Evolutionary conservation across 2,888 invertebrate genomes (phyloP), one percentile per base, ranked within the genome.

Genomic region (Pardosa pseudoannulata): DNA sequence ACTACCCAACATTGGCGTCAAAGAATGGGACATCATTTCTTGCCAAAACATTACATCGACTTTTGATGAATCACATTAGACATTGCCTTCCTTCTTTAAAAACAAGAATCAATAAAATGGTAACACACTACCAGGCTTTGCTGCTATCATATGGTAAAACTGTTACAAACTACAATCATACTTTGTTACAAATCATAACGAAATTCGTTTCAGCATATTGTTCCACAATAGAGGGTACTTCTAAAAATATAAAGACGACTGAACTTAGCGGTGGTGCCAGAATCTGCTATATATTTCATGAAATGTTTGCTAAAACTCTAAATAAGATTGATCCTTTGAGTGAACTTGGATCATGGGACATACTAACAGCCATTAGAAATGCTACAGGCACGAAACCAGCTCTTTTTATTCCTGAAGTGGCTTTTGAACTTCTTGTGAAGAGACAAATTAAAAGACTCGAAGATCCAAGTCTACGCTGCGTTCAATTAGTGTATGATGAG

Each of bases 221-320:
- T 91, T 95, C 96, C 2, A 99, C 99, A 0, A 99, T 99, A 89
- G 99, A 99, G 90, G 99, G 99, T 62, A 99, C 99, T 0, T 95
- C 99, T 0, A 94, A 97, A 87, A 98, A 99, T 90, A 99, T 99
- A 88, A 99, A 99, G 92, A 99, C 99, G 0, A 97, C 98, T 0
- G 99, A 99, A 92, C 92, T 99, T 90, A 98, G 99, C 91, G 99
- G 99, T 0, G 99, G 99, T n/a, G 99, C 99, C 5, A 94, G 99
- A 89, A 99, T 99, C 90, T 99, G 99, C 91, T 99, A 98, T 91
- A 99, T 99, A 91, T 99, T 99, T 93, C 99, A 99, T 91, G 99
- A 99, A 92, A 98, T 98, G 0, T 99, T 99, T 91, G 98, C 98
- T 1, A 94, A 95, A 90, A 97, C 98, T 0, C 92, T 99, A 90